Evolutionary conservation across 2,797 vertebrate genomes (phyloP), one percentile per base, ranked within the genome.

Genomic region (Onychomys torridus): DNA sequence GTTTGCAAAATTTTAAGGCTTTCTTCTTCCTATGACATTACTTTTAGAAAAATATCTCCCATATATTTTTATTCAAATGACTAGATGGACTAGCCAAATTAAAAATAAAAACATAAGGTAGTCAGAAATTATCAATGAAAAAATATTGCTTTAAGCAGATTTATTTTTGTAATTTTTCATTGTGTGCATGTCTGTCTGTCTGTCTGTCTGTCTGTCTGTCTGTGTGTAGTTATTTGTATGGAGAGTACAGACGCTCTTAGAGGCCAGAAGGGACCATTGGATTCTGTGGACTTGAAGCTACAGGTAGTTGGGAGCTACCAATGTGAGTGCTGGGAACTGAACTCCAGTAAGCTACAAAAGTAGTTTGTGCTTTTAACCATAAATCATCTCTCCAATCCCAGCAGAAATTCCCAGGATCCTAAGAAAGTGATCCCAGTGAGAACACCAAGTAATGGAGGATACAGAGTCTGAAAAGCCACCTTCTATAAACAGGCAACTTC

Each of bases 1-100:
- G 8, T 88, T 52, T 81, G 17, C 84, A 19, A 93, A 34, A 93
- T 49, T 67, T 93, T 82, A 81, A 97, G 19, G 23, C 2, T 81
- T 91, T 83, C 2, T 55, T 71, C 6, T 19, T 19, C 14, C 8
- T 84, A 73, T 14, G 78, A 23, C 11, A 77, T 77, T 52, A 40
- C 2, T 92, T 93, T 8, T 86, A 81, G 46, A 90, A 94, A 93
- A 79, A 57, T 77, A 57, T 11, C 27, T 87, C 19, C 7, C 25
- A 29, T 82, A 21, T 2, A 67, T 79, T 96, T 65, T n/a, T 57
- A 85, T 55, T 87, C 55, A 83, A 71, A 40, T 57, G 29, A 69
- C 23, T 73, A 84, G 88, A 85, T 29, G 61, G 2, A 89, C 79
- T 78, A 57, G 59, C 3, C 37, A 75, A 79, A 61, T 86, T 49